Evolutionary conservation across 2,888 invertebrate genomes (phyloP).

Genomic region (Archaeoteleia sp.): DNA sequence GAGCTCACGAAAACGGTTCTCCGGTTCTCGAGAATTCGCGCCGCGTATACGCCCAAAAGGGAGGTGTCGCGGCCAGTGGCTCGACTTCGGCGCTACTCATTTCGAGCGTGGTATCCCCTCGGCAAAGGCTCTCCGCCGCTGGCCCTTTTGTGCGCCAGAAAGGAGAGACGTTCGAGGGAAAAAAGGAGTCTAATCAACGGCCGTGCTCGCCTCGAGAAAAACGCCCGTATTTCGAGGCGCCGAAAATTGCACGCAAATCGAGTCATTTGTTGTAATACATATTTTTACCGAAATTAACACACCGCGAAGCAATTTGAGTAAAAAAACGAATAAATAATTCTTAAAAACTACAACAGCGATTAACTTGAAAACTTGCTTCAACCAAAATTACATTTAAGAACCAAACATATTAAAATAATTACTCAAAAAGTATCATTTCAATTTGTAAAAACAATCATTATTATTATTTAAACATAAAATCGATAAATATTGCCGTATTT

Average conservation of each 20-base stretch:
- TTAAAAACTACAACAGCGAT: too few relatives aligned
- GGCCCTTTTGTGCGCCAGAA: too few relatives aligned
- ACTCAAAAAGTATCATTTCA: too few relatives aligned
- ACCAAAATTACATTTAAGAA: too few relatives aligned
- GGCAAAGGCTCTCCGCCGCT: constrained; percentile 26
- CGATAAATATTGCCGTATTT: too few relatives aligned
- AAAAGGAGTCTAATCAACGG: constrained; percentile 32
- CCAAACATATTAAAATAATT: too few relatives aligned
- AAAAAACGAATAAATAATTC: neutral
- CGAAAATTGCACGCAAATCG: constrained; percentile 41
- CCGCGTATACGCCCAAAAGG: constrained; percentile 31
- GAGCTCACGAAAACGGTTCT: constrained; percentile 27
- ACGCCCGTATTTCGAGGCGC: constrained; percentile 13
- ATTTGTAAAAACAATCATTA: too few relatives aligned
- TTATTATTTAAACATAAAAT: too few relatives aligned
- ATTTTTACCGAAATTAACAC: constrained; percentile 28
- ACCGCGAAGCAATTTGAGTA: too few relatives aligned
- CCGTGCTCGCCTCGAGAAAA: constrained; percentile 3
- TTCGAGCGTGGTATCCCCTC: constrained; percentile 31
- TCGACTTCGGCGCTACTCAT: constrained; percentile 44
- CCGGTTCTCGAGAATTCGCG: constrained; percentile 42
- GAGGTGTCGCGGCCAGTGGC: constrained; percentile 46
- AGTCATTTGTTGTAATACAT: constrained; percentile 23
- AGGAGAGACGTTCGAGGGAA: too few relatives aligned
- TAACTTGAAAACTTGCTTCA: too few relatives aligned